Evolutionary conservation across 2,113 vertebrate genomes (phyloP).

Genomic region (Typhlomys cinereus): DNA sequence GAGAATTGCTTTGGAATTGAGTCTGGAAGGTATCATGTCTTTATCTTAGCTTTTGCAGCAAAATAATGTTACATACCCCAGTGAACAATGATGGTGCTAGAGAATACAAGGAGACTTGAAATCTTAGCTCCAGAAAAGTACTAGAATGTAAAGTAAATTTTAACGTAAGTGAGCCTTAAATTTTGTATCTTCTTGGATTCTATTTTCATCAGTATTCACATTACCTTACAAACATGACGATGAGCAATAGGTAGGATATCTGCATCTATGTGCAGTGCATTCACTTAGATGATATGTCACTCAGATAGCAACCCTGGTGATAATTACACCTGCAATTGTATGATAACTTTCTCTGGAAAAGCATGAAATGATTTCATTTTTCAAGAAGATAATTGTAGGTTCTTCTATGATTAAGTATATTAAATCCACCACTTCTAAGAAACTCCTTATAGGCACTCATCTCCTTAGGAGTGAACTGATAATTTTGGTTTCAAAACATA

Average conservation of each 20-base stretch:
- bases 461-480: not conserved
- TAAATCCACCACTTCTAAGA: not conserved
- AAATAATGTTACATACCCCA: not conserved
- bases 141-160: not conserved
- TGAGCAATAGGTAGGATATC: not conserved
- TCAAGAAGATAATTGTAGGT: not conserved
- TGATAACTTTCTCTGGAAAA: not conserved
- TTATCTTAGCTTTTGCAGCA: not conserved
- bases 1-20: not conserved
- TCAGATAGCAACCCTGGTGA: not conserved
- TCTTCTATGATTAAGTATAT: not conserved
- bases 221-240: not conserved
- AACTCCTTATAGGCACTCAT: not conserved
- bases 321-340: not conserved
- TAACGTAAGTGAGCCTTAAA: not conserved
- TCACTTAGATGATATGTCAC: not conserved
- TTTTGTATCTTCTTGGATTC: accelerated
- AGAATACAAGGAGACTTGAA: not conserved
- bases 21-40: not conserved
- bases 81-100: not conserved
- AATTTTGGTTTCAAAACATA: not conserved
- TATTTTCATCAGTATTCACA: not conserved
- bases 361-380: not conserved
- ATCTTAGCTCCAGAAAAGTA: not conserved
- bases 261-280: not conserved